These are phyloP conservation scores for Elgaria multicarinata DNA, from an alignment of 2,113 vertebrate species.

Conservation along the genomic window DNA sequence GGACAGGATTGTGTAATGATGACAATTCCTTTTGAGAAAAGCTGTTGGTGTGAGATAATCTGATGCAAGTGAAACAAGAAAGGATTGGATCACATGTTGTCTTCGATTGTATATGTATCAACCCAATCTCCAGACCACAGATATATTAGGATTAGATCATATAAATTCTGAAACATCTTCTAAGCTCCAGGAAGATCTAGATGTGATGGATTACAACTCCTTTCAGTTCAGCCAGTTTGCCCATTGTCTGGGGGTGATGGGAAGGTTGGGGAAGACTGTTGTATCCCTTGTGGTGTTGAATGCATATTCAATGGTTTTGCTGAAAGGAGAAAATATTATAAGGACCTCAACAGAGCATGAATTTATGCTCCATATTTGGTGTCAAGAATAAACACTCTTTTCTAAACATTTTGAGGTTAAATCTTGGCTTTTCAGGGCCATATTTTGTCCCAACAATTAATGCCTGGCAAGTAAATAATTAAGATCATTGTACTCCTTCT, in stretches of 20 bases:
- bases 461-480: not conserved
- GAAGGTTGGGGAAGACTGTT: not conserved
- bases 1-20: slow-evolving; percentile 57
- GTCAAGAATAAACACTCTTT: not conserved
- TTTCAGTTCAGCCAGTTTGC: too few relatives aligned
- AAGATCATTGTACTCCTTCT: too few relatives aligned
- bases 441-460: not conserved
- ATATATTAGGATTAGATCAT: slow-evolving; percentile 29
- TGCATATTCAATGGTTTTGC: slow-evolving; percentile 36
- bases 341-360: slow-evolving; percentile 7
- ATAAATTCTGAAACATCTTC: slow-evolving; percentile 30
- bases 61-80: slow-evolving; percentile 53
- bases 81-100: slow-evolving; percentile 41
- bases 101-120: slow-evolving; percentile 17
- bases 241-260: too few relatives aligned
- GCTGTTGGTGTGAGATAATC: slow-evolving; percentile 38
- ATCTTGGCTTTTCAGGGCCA: not conserved
- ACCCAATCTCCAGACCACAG: not conserved
- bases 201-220: too few relatives aligned
- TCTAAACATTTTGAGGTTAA: not conserved
- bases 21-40: slow-evolving; percentile 50
- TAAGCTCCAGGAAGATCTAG: slow-evolving; percentile 17
- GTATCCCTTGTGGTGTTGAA: slow-evolving; percentile 7
- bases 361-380: not conserved
- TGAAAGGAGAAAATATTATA: slow-evolving; percentile 27